A percentile compares a stretch with the other conserved stretches of the same genome.
These are phyloP conservation scores for Pogonocherus hispidulus DNA, from an alignment of 2,888 invertebrate species.

Conservation along the genomic window DNA sequence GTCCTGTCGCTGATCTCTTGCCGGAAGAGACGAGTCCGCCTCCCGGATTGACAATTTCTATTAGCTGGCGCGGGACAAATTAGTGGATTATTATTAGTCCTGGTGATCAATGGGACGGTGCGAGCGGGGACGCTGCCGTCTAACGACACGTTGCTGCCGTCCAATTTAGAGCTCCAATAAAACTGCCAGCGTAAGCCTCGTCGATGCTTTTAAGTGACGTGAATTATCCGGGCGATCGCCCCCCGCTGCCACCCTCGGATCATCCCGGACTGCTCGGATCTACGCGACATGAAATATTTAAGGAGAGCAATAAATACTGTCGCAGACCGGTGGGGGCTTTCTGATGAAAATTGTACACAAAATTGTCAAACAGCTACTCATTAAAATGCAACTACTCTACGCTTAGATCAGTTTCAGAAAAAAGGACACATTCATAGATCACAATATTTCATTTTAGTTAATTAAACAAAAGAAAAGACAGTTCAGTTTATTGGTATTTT, in stretches of 20 bases:
- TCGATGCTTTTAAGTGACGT: constrained; percentile 71
- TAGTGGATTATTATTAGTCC: constrained; percentile 70
- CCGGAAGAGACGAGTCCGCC: constrained; percentile 55
- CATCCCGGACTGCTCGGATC: constrained; percentile 41
- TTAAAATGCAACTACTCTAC: too few species aligned
- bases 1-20: too few species aligned
- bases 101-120: constrained; percentile 69
- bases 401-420: too few species aligned
- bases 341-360: constrained; percentile 30
- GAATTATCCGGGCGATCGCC: constrained; percentile 66
- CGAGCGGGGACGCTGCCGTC: constrained; percentile 49
- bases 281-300: constrained; percentile 68
- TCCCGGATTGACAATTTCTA: constrained; percentile 66
- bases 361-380: too few species aligned
- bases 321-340: constrained; percentile 30
- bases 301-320: constrained; percentile 65
- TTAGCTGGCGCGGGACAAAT: constrained; percentile 67
- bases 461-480: too few species aligned
- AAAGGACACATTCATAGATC: too few species aligned
- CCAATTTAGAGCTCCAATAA: constrained; percentile 70
- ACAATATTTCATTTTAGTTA: too few species aligned
- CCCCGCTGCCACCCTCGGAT: constrained; percentile 46
- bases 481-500: too few species aligned
- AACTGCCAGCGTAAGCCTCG: constrained; percentile 69
- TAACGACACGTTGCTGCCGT: constrained; percentile 65